These are phyloP conservation scores for Cliona cf. orientalis DNA, from an alignment of 37 sponge, comb jelly and placozoan genomes.

Conservation along the genomic window DNA sequence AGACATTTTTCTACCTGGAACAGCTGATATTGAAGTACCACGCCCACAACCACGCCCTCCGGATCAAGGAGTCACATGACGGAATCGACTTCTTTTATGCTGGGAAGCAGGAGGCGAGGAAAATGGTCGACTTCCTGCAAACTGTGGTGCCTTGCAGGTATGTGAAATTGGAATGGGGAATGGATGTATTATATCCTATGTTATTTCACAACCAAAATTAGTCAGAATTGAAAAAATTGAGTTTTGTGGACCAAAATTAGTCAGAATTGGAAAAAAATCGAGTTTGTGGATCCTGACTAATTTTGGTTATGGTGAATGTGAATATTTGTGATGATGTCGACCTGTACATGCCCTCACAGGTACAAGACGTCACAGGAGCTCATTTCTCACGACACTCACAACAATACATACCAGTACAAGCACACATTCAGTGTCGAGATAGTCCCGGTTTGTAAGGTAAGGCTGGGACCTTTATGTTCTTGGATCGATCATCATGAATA, in stretches of 20 bases:
- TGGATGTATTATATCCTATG: neutral
- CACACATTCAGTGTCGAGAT: constrained; percentile 96
- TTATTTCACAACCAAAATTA: too few relatives aligned
- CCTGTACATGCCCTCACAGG: too few relatives aligned
- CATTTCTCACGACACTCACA: constrained; percentile 94
- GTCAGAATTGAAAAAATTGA: neutral
- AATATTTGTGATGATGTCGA: too few relatives aligned
- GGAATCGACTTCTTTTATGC: constrained; percentile 93
- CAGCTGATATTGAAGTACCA: constrained; percentile 90
- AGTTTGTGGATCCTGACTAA: too few relatives aligned
- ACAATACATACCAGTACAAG: constrained; percentile 96
- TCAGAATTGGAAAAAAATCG: neutral
- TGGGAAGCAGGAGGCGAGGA: constrained; percentile 78
- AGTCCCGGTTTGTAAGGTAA: constrained; percentile 87
- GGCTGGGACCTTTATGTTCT: too few relatives aligned
- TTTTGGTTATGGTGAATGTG: too few relatives aligned
- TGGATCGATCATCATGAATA: too few relatives aligned
- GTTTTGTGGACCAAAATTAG: neutral
- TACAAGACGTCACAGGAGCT: constrained; percentile 96
- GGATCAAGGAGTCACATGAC: constrained; percentile 69
- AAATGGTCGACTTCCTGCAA: constrained; percentile 92
- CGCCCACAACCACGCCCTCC: constrained; percentile 71
- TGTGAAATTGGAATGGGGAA: neutral
- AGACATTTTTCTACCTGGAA: constrained; percentile 96
- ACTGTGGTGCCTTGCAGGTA: constrained; percentile 86